Evolutionary conservation across 30 jellyfish, hydroid and myxozoan genomes (phyloP), one percentile per base, ranked within the genome.

Genomic region (Haliclystus octoradiatus): DNA sequence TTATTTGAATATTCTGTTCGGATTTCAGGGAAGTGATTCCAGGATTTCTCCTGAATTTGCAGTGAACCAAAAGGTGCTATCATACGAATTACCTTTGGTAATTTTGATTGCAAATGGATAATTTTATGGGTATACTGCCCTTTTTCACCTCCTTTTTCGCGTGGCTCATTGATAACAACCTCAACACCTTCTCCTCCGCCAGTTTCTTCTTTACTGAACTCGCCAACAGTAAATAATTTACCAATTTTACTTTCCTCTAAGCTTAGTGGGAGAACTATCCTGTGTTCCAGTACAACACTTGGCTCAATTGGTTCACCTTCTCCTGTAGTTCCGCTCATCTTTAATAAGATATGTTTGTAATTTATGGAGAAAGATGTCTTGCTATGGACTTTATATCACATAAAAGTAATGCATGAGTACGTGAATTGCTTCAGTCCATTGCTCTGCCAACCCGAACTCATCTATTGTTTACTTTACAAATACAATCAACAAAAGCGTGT

Each of bases 161-260:
- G 83, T 23, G 99, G 99, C 34, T 78, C 85, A 31, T 92, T 92
- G 1, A 1, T 61, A 47, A 92, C 81, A 27, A 92, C 93, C 65
- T 83, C 95, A 1, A 92, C 89, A 13, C 99, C 99, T 33, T 92
- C 99, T 25, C 99, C 99, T 0, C 95, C 99, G 33, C 95, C 95
- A 28, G 99, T 92, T 40, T 92, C 95, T 65, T 92, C 83, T 63
- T 92, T 92, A 50, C 96, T 83, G 2, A 94, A 96, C 66, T 92
- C 99, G 30, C 96, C 99, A 66, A 92, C 99, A 27, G 88, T 80
- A 69, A 83, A 92, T 12, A 92, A 84, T 72, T 92, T 96, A 28
- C 93, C 99, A 31, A 83, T 74, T 14, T 78, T 93, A 71, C 83
- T 83, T 62, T 92, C 99, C 7, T 83, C 94, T 12, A 83, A 94